A percentile compares a stretch with the other conserved stretches of the same genome.
phyloP scores from a whole-genome alignment of 2,888 invertebrate species.

The Clivina fossor region DNA sequence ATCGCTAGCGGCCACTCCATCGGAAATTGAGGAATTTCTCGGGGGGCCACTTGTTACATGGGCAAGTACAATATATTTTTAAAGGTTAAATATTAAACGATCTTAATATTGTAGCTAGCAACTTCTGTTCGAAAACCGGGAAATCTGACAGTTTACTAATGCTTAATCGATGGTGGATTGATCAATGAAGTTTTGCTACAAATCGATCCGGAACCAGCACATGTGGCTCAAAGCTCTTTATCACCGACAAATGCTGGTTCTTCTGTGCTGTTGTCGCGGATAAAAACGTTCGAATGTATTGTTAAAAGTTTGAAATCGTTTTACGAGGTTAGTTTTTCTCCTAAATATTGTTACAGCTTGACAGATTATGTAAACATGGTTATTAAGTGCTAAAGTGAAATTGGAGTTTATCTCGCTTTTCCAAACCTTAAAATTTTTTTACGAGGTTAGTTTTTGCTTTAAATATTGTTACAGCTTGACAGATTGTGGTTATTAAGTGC shows the following conservation, averaged over 20 bases:
- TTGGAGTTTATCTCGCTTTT: no score
- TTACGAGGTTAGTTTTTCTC: conserved; percentile 62
- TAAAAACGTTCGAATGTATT: conserved; percentile 85
- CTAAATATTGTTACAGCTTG: no score
- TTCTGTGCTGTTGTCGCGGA: conserved; percentile 65
- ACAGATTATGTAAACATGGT: no score
- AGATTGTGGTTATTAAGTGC: no score
- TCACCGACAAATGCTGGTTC: conserved; percentile 56
- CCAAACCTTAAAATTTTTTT: no score
- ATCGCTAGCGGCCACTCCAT: conserved; percentile 64
- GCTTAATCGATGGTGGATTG: conserved; percentile 80
- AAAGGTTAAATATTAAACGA: conserved; percentile 26
- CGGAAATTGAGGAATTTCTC: conserved; percentile 81
- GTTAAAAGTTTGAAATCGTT: conserved; percentile 79
- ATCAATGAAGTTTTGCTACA: conserved; percentile 85
- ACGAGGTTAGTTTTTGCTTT: no score
- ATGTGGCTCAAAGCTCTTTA: conserved; percentile 55
- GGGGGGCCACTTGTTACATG: conserved; percentile 82
- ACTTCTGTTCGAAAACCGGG: conserved; percentile 82
- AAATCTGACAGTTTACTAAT: conserved; percentile 71
- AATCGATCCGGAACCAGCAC: conserved; percentile 76
- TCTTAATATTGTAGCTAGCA: conserved; percentile 65
- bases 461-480: no score
- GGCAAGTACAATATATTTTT: conserved; percentile 68
- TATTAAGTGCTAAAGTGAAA: no score